Base-by-base conservation (phyloP, 2,888 invertebrate genomes). In the Furcula furcula region DNA sequence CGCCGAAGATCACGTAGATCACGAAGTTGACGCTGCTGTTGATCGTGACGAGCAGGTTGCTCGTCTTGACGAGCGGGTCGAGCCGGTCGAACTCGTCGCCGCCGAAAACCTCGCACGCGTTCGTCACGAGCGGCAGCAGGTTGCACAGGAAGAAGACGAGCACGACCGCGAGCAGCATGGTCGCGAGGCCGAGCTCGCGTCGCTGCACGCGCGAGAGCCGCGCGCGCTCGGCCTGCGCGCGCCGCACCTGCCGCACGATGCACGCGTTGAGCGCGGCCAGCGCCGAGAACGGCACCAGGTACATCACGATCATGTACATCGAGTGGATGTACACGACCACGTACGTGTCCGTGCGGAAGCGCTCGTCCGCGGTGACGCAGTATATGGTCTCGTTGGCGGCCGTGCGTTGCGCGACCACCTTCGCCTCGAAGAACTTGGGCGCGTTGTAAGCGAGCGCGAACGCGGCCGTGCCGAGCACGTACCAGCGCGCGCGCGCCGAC, bases 1-100 rank as follows among this genome's bases (percentile, higher is more conserved):
- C 97, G 1, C 98, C 98, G 77, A 98, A 98, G 52, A 98, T 98
- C 51, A 98, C 98, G 88, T 99, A 99, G 61, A 99, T 97, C 50
- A 99, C 93, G 78, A 99, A 98, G 86, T 99, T 99, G 45, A 98
- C 96, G 70, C 98, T 97, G 68, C 98, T 98, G 89, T 99, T 99
- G 75, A 98, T 93, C 46, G 97, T 98, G 36, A 99, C 98, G 46
- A 98, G 91, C 35, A 98, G 92, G 84, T 99, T 98, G 69, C 95
- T 96, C 20, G 92, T 91, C 66, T 95, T 94, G 32, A 96, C 93
- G 60, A 96, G 88, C 63, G 93, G 91, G 58, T 93, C 92, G 50
- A 87, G 75, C 35, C 67, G 63, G 41, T 85, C 85, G 40, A 86
- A 76, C 36, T 68, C 70, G 34, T 80, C 79, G 31, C 79, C 86